Evolutionary conservation across 1,140 invertebrate species (phyloP).

Genomic region (Conus ventricosus): DNA sequence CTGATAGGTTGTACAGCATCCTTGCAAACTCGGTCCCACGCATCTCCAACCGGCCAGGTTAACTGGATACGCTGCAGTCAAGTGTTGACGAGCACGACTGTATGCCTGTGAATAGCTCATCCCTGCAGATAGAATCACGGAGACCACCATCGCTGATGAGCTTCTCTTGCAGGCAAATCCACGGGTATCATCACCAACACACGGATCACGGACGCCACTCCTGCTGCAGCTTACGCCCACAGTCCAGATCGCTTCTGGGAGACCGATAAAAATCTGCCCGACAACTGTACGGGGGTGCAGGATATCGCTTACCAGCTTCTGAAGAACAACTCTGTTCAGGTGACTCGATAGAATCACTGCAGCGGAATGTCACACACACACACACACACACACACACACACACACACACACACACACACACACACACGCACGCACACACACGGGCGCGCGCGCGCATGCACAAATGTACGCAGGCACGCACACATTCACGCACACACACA

Average conservation of each 20-base stretch:
- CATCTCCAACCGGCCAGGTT: too few species aligned
- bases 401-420: background rate
- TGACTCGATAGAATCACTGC: too few species aligned
- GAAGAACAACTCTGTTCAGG: conserved; percentile 41
- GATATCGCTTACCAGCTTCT: conserved; percentile 73
- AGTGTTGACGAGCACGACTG: too few species aligned
- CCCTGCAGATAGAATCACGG: too few species aligned
- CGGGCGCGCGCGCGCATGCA: background rate
- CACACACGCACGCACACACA: background rate
- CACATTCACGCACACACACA: too few species aligned
- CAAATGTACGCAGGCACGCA: too few species aligned
- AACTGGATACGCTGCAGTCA: too few species aligned
- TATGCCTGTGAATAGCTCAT: too few species aligned
- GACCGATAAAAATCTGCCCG: conserved; percentile 53
- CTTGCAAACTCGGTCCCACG: too few species aligned
- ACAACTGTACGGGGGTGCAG: conserved; percentile 56
- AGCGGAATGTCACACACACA: background rate
- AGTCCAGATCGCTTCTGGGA: conserved; percentile 78
- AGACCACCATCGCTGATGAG: background rate
- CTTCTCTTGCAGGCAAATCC: conserved; percentile 79
- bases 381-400: background rate
- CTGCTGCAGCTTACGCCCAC: conserved; percentile 89
- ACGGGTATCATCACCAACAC: conserved; percentile 94
- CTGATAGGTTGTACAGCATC: too few species aligned
- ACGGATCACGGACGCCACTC: conserved; percentile 93